phyloP scores from a whole-genome alignment of 1,140 invertebrate genomes.

The Parapsyche elsis region DNA sequence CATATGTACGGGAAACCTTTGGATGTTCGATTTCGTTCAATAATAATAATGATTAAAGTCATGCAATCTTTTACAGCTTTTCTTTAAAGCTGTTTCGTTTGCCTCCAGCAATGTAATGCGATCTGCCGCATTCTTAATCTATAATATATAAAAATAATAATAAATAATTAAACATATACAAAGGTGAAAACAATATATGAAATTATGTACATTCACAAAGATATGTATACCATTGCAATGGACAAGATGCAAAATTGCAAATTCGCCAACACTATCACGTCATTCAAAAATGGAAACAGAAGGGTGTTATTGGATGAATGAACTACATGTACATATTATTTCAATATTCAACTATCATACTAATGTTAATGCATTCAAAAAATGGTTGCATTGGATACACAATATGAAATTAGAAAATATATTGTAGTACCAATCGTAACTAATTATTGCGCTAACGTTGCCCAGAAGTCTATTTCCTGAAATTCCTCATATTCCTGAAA shows the following conservation, averaged over 20 bases:
- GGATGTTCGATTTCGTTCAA: constrained; percentile 7
- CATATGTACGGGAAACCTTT: not conserved
- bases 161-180: not conserved
- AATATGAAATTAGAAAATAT: constrained; percentile 32
- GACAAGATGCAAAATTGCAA: not conserved
- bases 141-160: constrained; percentile 46
- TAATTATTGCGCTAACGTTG: constrained; percentile 43
- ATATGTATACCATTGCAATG: not conserved
- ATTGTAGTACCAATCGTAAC: constrained; percentile 30
- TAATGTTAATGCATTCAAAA: constrained; percentile 33
- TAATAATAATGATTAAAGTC: constrained; percentile 42
- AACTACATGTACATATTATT: not conserved
- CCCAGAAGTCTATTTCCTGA: constrained; percentile 53
- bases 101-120: constrained; percentile 50
- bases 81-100: constrained; percentile 49
- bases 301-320: constrained; percentile 7
- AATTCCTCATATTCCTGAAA: constrained; percentile 52
- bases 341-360: not conserved
- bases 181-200: not conserved
- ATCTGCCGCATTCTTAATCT: constrained; percentile 52
- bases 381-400: constrained; percentile 35
- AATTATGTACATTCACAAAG: not conserved
- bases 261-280: not conserved
- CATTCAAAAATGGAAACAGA: not conserved
- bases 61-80: constrained; percentile 53